A percentile compares a stretch with the other conserved stretches of the same genome.
Conservation (phyloP, 2,888 invertebrate species). For the Molorchus minor region DNA sequence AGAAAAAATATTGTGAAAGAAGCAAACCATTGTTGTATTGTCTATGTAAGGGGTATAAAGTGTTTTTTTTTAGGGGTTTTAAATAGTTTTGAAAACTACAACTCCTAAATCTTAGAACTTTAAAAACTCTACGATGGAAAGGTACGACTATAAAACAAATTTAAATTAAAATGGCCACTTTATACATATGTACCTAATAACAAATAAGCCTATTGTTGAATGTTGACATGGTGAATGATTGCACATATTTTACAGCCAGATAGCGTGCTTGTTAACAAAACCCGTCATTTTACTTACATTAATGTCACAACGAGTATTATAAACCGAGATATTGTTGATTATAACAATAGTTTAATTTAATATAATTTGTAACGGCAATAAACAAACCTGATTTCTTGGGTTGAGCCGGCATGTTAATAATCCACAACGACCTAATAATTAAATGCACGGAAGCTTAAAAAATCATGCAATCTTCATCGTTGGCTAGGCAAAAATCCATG, state of each 20-base stretch:
- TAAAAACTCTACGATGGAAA: no score
- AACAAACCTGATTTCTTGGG: constrained; percentile 23
- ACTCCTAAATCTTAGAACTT: no score
- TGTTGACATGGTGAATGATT: constrained; percentile 10
- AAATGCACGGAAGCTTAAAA: constrained; percentile 21
- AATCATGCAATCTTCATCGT: constrained; percentile 10
- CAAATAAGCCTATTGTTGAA: constrained; percentile 1
- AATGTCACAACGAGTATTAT: constrained; percentile 10
- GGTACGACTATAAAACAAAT: no score
- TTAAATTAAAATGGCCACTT: no score
- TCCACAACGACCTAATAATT: constrained; percentile 11
- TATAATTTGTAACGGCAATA: constrained; percentile 15
- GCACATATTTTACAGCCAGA: constrained; percentile 5
- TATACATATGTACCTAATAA: background rate
- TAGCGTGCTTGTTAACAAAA: constrained; percentile 14
- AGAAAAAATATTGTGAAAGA: no score
- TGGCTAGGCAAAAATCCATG: background rate
- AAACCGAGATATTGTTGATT: constrained; percentile 12
- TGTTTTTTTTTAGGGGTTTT: no score
- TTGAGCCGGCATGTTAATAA: constrained; percentile 16
- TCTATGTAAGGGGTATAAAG: no score
- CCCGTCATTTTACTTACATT: constrained; percentile 15
- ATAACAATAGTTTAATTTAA: constrained; percentile 18
- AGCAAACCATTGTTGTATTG: no score
- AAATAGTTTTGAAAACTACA: no score